A percentile compares a stretch with the other conserved stretches of the same genome.
These are phyloP conservation scores for Propithecus coquereli DNA, from an alignment of 2,113 vertebrate genomes.

Conservation along the genomic window DNA sequence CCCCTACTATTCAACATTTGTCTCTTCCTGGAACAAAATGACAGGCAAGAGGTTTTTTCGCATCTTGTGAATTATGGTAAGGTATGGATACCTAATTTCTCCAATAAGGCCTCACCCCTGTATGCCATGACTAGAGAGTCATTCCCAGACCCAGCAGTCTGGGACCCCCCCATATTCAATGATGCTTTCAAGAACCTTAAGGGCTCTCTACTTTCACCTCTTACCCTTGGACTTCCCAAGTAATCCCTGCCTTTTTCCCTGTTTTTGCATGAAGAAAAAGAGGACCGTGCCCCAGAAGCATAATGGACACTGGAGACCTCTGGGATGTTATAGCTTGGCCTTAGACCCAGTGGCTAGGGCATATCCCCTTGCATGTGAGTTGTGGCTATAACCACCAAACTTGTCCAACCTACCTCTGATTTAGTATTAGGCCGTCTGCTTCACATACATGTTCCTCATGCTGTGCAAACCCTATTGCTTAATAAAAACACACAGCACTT, in stretches of 20 bases:
- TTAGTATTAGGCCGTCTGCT: background rate
- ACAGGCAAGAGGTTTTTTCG: too few relatives aligned
- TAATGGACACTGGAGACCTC: background rate
- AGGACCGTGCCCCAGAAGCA: background rate
- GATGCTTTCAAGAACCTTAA: background rate
- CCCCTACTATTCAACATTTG: too few relatives aligned
- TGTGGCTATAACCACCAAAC: background rate
- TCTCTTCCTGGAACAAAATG: too few relatives aligned
- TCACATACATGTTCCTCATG: background rate
- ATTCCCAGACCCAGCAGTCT: too few relatives aligned
- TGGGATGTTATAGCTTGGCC: background rate
- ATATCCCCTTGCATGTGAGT: background rate
- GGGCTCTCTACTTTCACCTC: background rate
- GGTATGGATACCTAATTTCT: too few relatives aligned
- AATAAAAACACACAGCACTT: background rate
- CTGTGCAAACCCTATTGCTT: background rate
- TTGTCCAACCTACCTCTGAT: background rate
- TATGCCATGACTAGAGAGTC: too few relatives aligned
- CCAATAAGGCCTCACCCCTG: too few relatives aligned
- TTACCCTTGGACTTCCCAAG: too few relatives aligned
- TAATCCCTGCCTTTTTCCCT: too few relatives aligned
- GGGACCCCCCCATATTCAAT: background rate
- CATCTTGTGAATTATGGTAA: too few relatives aligned
- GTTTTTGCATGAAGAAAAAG: too few relatives aligned
- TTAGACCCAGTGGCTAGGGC: background rate